phyloP scores from a whole-genome alignment of 2,888 invertebrate genomes.

The Noctua pronuba region DNA sequence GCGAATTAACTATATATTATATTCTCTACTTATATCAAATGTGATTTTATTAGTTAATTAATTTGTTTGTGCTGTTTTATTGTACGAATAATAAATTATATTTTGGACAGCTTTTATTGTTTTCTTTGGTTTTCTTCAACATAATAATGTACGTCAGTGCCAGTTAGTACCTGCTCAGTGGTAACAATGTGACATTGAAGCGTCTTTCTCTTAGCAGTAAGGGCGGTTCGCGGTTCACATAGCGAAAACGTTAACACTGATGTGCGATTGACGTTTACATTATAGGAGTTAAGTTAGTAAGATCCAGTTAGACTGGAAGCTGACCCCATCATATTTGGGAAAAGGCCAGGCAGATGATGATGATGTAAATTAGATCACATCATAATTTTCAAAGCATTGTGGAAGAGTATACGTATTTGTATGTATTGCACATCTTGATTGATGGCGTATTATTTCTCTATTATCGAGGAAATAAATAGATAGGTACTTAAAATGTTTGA shows the following conservation, averaged over 20 bases:
- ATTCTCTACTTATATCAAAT: constrained; percentile 64
- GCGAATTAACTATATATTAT: constrained; percentile 47
- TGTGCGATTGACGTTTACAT: not conserved
- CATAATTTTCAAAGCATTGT: no score
- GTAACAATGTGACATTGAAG: not conserved
- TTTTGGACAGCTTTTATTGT: constrained; percentile 66
- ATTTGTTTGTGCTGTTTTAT: constrained; percentile 78
- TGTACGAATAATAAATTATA: constrained; percentile 74
- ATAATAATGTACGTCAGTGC: not conserved
- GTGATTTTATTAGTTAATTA: constrained; percentile 72
- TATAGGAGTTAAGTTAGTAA: not conserved
- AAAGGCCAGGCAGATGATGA: not conserved
- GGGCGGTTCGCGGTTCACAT: not conserved
- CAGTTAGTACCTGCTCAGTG: no score
- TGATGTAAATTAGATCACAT: no score
- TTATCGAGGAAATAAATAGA: no score
- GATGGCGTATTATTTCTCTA: not conserved
- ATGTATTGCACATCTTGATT: constrained; percentile 3
- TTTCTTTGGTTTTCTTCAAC: constrained; percentile 53
- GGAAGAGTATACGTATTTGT: not conserved
- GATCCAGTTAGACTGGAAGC: no score
- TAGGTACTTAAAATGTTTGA: no score
- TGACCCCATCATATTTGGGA: not conserved
- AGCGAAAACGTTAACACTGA: not conserved
- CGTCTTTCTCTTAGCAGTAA: not conserved